Evolutionary conservation across 2,888 invertebrate species (phyloP).

Genomic region (Brachypterus glaber): DNA sequence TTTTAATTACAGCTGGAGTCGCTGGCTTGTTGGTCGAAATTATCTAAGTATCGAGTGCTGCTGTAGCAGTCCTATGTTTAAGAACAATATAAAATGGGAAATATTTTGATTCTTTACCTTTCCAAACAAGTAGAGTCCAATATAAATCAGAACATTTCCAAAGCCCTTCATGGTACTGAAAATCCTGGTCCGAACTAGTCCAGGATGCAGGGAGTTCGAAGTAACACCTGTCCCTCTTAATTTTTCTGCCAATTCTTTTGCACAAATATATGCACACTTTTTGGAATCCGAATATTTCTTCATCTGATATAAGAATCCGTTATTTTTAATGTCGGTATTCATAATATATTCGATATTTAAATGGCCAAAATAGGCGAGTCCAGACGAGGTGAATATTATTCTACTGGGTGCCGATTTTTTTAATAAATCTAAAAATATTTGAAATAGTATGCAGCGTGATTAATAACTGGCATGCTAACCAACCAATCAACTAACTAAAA

Average conservation of each 20-base stretch:
- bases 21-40: no score
- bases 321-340: no score
- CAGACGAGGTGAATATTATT: constrained; percentile 2
- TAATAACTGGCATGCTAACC: no score
- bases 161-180: neutral
- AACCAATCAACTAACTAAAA: no score
- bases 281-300: constrained; percentile 4
- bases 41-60: no score
- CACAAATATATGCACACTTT: constrained; percentile 2
- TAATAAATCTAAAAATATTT: no score
- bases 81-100: no score
- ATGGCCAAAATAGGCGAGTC: neutral
- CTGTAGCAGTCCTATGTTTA: no score
- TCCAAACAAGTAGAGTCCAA: no score
- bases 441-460: no score
- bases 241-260: constrained; percentile 6
- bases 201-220: constrained; percentile 5
- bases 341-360: neutral
- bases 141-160: neutral
- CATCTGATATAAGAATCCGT: neutral
- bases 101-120: no score
- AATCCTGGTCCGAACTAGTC: constrained; percentile 6
- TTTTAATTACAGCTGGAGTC: no score
- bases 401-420: constrained; percentile 1
- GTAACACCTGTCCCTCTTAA: constrained; percentile 5